Evolutionary conservation across 92 coral and sea anemone species (phyloP).

Genomic region (Phenganax stokvisi): DNA sequence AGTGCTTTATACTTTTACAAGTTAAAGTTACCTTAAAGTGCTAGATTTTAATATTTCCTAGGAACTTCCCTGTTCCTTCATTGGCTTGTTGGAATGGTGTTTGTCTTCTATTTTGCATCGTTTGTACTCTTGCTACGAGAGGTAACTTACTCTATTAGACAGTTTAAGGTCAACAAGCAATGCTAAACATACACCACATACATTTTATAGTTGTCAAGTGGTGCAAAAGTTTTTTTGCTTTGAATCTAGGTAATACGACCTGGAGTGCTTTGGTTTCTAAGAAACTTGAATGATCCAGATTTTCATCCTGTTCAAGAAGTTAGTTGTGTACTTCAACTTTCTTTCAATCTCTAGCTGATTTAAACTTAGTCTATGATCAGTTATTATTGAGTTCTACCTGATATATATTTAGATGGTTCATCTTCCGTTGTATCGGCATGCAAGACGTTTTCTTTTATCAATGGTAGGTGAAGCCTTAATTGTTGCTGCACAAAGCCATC

Average conservation of each 20-base stretch:
- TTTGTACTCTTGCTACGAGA: conserved; percentile 84
- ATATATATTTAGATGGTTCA: conserved; percentile 71
- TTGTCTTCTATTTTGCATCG: conserved; percentile 98
- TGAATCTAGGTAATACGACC: conserved; percentile 67
- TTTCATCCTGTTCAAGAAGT: conserved; percentile 99
- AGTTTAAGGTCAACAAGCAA: neutral
- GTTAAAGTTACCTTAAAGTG: neutral
- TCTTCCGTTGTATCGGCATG: conserved; percentile 87
- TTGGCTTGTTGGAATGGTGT: conserved; percentile 99
- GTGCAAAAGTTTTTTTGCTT: neutral
- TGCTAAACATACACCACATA: too few species aligned
- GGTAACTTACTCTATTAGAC: conserved; percentile 11
- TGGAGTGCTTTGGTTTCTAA: conserved; percentile 95
- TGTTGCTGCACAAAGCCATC: too few species aligned
- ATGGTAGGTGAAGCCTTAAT: conserved; percentile 51
- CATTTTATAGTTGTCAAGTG: neutral
- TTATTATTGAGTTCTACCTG: neutral
- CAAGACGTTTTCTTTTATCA: conserved; percentile 79
- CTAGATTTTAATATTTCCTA: neutral
- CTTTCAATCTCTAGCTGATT: neutral
- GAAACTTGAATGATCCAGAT: conserved; percentile 94
- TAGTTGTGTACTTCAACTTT: neutral
- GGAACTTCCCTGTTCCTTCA: conserved; percentile 97
- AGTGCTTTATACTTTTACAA: neutral
- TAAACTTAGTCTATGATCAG: neutral